A percentile compares a stretch with the other conserved stretches of the same genome.
Evolutionary conservation across 1,140 invertebrate species (phyloP).

Genomic region (Drosophila virilis): DNA sequence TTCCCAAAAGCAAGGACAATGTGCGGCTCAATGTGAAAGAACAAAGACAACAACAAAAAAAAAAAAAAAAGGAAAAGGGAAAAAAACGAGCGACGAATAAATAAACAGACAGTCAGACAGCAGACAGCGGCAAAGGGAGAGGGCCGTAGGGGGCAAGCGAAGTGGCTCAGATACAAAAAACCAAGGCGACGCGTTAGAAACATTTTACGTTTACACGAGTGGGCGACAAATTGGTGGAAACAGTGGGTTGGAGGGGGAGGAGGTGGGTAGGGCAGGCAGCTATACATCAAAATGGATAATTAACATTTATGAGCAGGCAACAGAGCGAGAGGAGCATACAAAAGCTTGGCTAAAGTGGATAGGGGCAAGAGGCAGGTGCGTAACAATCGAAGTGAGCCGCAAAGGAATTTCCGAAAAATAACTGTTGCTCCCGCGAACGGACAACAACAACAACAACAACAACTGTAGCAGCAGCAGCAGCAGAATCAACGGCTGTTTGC

Average conservation of each 20-base stretch:
- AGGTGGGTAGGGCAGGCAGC: slow-evolving; percentile 9
- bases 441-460: slow-evolving; percentile 27
- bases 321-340: slow-evolving; percentile 47
- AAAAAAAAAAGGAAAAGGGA: slow-evolving; percentile 13
- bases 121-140: not conserved
- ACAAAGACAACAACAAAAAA: slow-evolving; percentile 11
- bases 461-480: slow-evolving; percentile 1
- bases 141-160: not conserved
- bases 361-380: slow-evolving; percentile 17
- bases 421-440: slow-evolving; percentile 68
- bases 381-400: slow-evolving; percentile 52
- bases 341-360: slow-evolving; percentile 28
- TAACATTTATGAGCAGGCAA: slow-evolving; percentile 75
- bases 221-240: not conserved
- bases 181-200: slow-evolving; percentile 50
- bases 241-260: not conserved
- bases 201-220: slow-evolving; percentile 28
- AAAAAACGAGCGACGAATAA: slow-evolving; percentile 69
- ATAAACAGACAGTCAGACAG: slow-evolving; percentile 55
- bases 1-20: slow-evolving; percentile 64
- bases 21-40: slow-evolving; percentile 40
- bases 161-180: slow-evolving; percentile 26
- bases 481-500: slow-evolving; percentile 53
- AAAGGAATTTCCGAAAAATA: slow-evolving; percentile 62
- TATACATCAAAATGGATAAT: slow-evolving; percentile 64